Base-by-base conservation (phyloP, 2,113 vertebrate species). In the Antigone vipio region DNA sequence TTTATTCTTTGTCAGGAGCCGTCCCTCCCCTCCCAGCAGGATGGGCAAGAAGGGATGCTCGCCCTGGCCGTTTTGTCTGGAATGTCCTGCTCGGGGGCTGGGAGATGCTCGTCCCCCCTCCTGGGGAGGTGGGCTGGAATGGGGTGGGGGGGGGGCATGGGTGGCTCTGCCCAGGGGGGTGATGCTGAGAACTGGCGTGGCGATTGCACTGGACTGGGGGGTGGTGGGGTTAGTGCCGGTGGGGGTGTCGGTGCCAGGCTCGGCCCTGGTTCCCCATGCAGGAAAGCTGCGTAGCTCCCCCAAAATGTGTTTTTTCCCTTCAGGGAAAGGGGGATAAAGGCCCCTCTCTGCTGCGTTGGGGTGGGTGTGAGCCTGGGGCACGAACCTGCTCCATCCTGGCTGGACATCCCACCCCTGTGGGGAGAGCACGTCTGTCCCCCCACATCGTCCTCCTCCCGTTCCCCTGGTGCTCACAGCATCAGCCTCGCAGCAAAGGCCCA, bases 41-140 rank as follows among this genome's bases (percentile, higher is more conserved):
- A 4, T 40, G 63, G 66, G 71, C 49, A 34, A 7, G 15, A 44
- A 12, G 21, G 5, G 55, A 27, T 42, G 40, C 35, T 47, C 30
- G 0, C 14, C 14, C 9, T 1, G 0, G 14, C 27, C 1, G 2
- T 9, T 40, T 9, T 11, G 21, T 30, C 23, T 40, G 84, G 52
- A 58, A 35, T 7, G 21, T n/a, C 17, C 22, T 22, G 45, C 11
- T 11, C 0, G 0, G 9, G 23, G 3, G 21, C 11, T 8, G 40
- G 38, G n/a, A 21, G 58, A 23, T 50, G 38, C 47, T 66, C 2
- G 0, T 15, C 34, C 5, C 9, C 21, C 21, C 1, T 63, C 11
- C 24, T 6, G 13, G 24, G 15, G 30, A 35, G 11, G 13, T 7
- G 79, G 58, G 47, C 26, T 69, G 73, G 21, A 27, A 42, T 0